Evolutionary conservation across 2,797 vertebrate genomes (phyloP).

Genomic region (Cottoperca gobio): DNA sequence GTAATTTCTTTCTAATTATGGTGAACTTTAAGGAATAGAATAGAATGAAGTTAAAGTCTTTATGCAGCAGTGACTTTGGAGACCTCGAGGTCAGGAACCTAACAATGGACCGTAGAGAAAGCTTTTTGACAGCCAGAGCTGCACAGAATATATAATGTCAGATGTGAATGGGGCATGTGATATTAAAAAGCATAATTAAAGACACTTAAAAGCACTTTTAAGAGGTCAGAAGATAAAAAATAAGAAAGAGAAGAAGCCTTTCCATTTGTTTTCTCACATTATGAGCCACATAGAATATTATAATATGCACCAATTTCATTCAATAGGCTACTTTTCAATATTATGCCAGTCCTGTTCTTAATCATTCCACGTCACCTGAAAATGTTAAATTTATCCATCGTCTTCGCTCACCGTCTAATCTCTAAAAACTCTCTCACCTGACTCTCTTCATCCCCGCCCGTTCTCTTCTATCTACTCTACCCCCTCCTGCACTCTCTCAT

Average conservation of each 20-base stretch:
- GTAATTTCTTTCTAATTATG: background rate
- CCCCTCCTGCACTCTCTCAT: background rate
- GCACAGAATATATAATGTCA: conserved; percentile 4
- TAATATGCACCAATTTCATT: background rate
- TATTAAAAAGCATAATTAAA: conserved; percentile 18
- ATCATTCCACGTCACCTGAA: conserved; percentile 32
- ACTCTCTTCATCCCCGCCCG: background rate
- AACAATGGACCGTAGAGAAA: background rate
- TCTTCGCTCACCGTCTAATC: conserved; percentile 34
- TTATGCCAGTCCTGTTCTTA: conserved; percentile 4
- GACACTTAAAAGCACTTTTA: background rate
- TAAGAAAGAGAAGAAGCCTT: background rate
- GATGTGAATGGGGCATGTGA: background rate
- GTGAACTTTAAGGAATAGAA: background rate
- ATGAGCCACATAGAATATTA: background rate
- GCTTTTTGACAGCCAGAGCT: conserved; percentile 9
- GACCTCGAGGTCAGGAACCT: conserved; percentile 13
- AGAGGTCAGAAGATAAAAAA: conserved; percentile 30
- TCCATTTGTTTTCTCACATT: conserved; percentile 15
- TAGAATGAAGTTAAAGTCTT: background rate
- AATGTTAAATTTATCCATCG: conserved; percentile 30
- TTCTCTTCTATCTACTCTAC: background rate
- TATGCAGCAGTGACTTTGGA: conserved; percentile 10
- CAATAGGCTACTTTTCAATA: conserved; percentile 6
- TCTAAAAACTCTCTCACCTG: conserved; percentile 6